Percentiles rank a stretch among this genome's conserved stretches.
Conservation (phyloP, 1,140 invertebrate genomes). For the Palaemon carinicauda region DNA sequence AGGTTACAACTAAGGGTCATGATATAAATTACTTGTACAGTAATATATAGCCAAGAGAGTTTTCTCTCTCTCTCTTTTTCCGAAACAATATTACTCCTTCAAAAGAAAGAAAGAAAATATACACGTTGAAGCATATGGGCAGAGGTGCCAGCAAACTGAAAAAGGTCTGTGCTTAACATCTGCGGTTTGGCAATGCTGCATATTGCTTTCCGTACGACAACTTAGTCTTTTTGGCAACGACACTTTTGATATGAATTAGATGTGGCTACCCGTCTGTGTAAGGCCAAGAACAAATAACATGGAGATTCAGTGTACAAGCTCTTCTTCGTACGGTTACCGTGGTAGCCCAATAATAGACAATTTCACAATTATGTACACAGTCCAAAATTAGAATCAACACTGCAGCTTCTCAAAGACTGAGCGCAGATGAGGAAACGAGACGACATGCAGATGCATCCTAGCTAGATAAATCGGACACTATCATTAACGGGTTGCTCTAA, state of each 20-base stretch:
- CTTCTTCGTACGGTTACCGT: slow-evolving; percentile 8
- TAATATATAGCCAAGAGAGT: background rate
- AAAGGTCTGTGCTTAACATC: background rate
- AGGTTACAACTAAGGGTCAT: no score
- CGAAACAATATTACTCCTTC: background rate
- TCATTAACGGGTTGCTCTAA: background rate
- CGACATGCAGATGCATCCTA: background rate
- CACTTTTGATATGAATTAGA: background rate
- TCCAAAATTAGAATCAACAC: background rate
- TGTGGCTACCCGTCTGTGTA: no score
- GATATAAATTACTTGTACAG: no score
- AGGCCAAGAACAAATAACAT: no score
- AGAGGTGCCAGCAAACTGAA: background rate
- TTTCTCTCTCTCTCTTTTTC: background rate
- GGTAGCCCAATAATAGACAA: no score
- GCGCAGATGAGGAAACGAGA: background rate
- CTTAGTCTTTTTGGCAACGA: background rate
- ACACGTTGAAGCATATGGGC: background rate
- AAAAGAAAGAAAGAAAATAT: slow-evolving; percentile 7
- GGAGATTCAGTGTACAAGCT: background rate
- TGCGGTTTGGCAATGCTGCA: background rate
- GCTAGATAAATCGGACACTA: background rate
- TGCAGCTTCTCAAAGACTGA: background rate
- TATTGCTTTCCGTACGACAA: slow-evolving; percentile 1
- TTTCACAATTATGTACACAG: background rate